Conservation (phyloP, 1,140 invertebrate species). For the Pseudomyrmex pallidus region DNA sequence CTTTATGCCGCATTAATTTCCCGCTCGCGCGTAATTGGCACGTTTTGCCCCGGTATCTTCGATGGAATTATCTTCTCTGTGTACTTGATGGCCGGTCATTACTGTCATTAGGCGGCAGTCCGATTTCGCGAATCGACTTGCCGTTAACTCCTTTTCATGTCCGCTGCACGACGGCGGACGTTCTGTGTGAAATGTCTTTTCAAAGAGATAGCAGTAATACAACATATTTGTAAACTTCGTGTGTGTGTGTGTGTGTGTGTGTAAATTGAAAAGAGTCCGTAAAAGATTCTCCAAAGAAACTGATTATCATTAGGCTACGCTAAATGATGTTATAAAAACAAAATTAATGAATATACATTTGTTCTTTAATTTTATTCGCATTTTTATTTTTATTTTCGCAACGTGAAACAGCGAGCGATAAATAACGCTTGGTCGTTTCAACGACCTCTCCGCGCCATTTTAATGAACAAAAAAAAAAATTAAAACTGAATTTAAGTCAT, state of each 20-base stretch:
- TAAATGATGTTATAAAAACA: neutral
- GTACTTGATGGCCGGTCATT: slow-evolving; percentile 22
- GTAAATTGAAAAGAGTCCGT: neutral
- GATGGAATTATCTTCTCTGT: slow-evolving; percentile 43
- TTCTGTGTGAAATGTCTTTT: slow-evolving; percentile 10
- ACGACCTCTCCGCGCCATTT: neutral
- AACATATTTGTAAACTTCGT: no score
- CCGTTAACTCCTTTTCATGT: slow-evolving; percentile 35
- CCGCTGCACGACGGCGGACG: neutral
- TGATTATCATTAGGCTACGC: neutral
- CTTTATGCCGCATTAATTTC: slow-evolving; percentile 63
- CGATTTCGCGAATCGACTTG: slow-evolving; percentile 39
- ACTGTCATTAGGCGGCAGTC: slow-evolving; percentile 26
- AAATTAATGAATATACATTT: neutral
- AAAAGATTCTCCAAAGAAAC: neutral
- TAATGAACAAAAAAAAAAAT: slow-evolving; percentile 14
- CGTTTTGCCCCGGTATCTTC: slow-evolving; percentile 45
- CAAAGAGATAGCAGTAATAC: neutral
- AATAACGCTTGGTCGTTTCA: slow-evolving; percentile 10
- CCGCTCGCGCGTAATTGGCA: slow-evolving; percentile 62
- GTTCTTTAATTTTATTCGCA: neutral
- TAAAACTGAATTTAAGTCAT: neutral
- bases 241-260: neutral
- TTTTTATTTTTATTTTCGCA: neutral
- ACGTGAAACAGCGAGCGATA: slow-evolving; percentile 2